Evolutionary conservation across 2,113 vertebrate genomes (phyloP).

Genomic region (Aldabrachelys gigantea): DNA sequence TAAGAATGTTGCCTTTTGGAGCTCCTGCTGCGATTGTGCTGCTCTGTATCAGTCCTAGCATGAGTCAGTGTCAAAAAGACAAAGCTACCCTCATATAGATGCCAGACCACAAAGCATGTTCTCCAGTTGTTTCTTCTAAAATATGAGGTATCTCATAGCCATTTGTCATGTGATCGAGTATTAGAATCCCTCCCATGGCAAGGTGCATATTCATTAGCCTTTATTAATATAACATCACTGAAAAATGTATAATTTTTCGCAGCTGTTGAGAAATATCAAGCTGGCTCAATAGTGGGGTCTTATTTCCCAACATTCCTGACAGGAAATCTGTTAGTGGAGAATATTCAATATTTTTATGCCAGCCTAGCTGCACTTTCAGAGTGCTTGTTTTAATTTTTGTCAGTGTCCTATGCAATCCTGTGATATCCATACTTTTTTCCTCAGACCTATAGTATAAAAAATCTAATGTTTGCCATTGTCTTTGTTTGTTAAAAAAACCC

Average conservation of each 20-base stretch:
- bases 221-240: neutral
- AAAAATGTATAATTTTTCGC: neutral
- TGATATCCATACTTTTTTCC: neutral
- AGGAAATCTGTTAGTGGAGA: neutral
- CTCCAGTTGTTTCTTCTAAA: neutral
- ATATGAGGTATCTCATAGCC: no score
- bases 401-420: neutral
- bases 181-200: neutral
- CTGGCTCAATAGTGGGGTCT: neutral
- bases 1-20: neutral
- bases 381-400: neutral
- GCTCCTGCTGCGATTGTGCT: neutral
- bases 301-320: neutral
- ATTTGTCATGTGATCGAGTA: neutral
- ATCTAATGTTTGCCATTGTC: neutral
- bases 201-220: neutral
- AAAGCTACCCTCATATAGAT: neutral
- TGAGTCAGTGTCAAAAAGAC: neutral
- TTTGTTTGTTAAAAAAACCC: neutral
- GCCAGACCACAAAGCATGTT: neutral
- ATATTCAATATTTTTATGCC: neutral
- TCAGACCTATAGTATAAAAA: neutral
- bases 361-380: neutral
- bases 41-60: no score
- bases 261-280: neutral